phyloP scores from a whole-genome alignment of 2,113 vertebrate species.

The Monopterus albus region DNA sequence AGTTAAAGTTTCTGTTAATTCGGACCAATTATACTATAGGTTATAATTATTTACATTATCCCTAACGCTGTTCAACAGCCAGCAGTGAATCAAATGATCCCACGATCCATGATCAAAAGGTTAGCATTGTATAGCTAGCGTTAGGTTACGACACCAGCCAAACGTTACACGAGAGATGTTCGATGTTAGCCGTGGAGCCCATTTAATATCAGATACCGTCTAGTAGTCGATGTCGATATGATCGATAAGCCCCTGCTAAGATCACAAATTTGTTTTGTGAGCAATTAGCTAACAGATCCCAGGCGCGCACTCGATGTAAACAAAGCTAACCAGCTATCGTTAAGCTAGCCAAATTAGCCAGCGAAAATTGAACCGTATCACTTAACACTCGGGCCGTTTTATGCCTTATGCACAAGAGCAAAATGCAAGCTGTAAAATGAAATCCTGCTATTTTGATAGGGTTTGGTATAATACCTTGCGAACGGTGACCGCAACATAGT shows the following conservation, averaged over 20 bases:
- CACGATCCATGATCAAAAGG: conserved; percentile 55
- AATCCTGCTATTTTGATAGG: conserved; percentile 13
- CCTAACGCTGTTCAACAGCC: background rate
- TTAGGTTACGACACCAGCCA: conserved; percentile 59
- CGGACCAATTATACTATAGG: background rate
- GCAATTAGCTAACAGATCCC: conserved; percentile 35
- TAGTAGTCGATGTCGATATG: background rate
- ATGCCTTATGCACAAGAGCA: conserved; percentile 13
- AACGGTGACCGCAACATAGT: conserved; percentile 54
- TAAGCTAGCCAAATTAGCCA: conserved; percentile 62
- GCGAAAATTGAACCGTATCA: conserved; percentile 49
- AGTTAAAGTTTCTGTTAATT: background rate
- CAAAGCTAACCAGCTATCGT: conserved; percentile 74
- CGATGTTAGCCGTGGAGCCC: conserved; percentile 29
- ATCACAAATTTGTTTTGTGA: conserved; percentile 2
- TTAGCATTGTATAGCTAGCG: conserved; percentile 63
- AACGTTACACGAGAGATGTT: conserved; percentile 15
- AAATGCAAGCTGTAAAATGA: conserved; percentile 21
- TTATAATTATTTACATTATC: conserved; percentile 29
- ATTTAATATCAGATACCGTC: background rate
- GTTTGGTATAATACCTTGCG: conserved; percentile 14
- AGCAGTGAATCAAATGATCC: conserved; percentile 17
- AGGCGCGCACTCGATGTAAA: conserved; percentile 80
- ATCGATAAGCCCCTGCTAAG: background rate
- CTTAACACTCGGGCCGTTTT: conserved; percentile 25